Evolutionary conservation across 64 coral and sea anemone genomes (phyloP).

Genomic region (Porites lutea): DNA sequence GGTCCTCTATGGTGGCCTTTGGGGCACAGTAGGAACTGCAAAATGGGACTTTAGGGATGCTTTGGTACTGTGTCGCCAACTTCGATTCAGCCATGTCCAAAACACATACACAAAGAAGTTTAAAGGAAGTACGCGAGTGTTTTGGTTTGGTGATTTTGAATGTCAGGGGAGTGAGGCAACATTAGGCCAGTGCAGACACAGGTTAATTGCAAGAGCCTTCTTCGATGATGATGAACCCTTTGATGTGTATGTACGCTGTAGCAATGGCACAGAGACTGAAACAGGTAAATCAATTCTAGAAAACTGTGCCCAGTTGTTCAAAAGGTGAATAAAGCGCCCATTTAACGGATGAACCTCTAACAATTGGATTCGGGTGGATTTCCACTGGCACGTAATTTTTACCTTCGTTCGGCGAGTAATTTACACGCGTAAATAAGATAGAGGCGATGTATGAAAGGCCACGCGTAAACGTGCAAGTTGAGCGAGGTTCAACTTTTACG

Average conservation of each 20-base stretch:
- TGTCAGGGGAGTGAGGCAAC: slow-evolving; percentile 18
- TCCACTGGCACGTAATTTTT: too few relatives aligned
- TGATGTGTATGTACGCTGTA: slow-evolving; percentile 5
- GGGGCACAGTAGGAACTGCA: background rate
- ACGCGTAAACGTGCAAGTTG: too few relatives aligned
- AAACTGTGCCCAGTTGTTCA: background rate
- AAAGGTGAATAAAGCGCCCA: background rate
- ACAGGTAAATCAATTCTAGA: background rate
- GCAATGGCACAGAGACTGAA: background rate
- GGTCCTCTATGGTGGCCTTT: slow-evolving; percentile 42
- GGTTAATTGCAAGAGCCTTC: background rate
- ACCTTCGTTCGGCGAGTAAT: too few relatives aligned
- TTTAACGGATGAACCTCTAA: too few relatives aligned
- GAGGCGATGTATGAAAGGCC: too few relatives aligned
- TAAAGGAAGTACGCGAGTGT: background rate
- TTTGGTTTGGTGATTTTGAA: slow-evolving; percentile 43
- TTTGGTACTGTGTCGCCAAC: slow-evolving; percentile 31
- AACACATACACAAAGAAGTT: background rate
- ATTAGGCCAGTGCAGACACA: slow-evolving; percentile 11
- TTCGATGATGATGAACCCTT: background rate
- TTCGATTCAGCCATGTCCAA: slow-evolving; percentile 22
- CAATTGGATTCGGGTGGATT: too few relatives aligned
- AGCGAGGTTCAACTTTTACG: too few relatives aligned
- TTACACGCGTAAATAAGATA: too few relatives aligned
- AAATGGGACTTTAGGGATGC: slow-evolving; percentile 32